A percentile compares a stretch with the other conserved stretches of the same genome.
These are phyloP conservation scores for Drosophila setifemur DNA, from an alignment of 1,140 invertebrate species.

Conservation along the genomic window DNA sequence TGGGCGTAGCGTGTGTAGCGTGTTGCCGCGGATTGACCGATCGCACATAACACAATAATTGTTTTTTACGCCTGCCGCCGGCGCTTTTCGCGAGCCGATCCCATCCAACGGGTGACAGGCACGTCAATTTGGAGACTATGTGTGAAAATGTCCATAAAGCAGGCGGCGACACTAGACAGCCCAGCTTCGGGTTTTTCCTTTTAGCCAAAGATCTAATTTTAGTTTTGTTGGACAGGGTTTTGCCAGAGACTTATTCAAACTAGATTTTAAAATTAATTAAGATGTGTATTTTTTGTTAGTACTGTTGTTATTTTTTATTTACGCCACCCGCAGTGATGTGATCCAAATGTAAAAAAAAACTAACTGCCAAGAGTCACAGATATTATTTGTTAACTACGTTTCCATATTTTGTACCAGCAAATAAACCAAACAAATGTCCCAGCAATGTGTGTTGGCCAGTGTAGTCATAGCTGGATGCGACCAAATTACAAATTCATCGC, in stretches of 20 bases:
- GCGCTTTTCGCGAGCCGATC: conserved; percentile 5
- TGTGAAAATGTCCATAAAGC: conserved; percentile 60
- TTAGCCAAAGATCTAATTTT: conserved; percentile 8
- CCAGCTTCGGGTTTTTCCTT: not conserved
- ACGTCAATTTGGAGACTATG: conserved; percentile 46
- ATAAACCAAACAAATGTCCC: too few relatives aligned
- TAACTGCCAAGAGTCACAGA: too few relatives aligned
- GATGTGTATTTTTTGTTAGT: too few relatives aligned
- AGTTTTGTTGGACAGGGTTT: too few relatives aligned
- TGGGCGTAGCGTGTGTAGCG: conserved; percentile 28
- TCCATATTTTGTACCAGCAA: too few relatives aligned
- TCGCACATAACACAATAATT: conserved; percentile 32
- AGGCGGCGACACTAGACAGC: not conserved
- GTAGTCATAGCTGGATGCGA: not conserved
- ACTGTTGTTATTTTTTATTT: too few relatives aligned
- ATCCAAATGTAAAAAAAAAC: too few relatives aligned
- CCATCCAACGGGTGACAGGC: conserved; percentile 1
- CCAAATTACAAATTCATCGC: not conserved
- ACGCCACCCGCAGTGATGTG: too few relatives aligned
- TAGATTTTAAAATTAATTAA: too few relatives aligned
- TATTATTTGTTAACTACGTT: too few relatives aligned
- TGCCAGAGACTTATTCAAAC: too few relatives aligned
- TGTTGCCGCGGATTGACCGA: conserved; percentile 20
- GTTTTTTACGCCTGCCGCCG: conserved; percentile 42
- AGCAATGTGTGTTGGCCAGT: not conserved